phyloP scores from a whole-genome alignment of 2,888 invertebrate genomes.

The Ophioninae sp. region DNA sequence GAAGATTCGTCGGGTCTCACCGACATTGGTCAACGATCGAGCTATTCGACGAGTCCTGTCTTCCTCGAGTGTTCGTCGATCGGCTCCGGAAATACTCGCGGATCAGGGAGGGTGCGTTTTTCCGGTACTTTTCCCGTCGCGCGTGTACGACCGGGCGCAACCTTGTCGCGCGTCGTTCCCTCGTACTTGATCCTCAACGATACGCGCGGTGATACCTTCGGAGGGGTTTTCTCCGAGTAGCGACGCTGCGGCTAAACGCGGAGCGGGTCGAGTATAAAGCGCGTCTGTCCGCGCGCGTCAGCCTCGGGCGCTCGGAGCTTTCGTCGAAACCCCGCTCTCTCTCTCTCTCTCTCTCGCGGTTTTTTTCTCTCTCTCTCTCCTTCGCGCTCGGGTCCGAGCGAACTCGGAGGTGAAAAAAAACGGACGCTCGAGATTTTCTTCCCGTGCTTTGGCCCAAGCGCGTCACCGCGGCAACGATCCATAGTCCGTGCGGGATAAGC shows the following conservation, averaged over 20 bases:
- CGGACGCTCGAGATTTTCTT: slow-evolving; percentile 30
- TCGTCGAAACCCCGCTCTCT: slow-evolving; percentile 50
- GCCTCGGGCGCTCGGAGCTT: slow-evolving; percentile 49
- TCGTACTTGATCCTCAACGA: neutral
- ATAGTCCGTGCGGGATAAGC: neutral
- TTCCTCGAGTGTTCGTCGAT: too few relatives aligned
- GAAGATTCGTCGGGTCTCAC: too few relatives aligned
- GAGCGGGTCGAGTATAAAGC: slow-evolving; percentile 58
- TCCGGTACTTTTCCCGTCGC: neutral
- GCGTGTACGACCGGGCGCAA: neutral
- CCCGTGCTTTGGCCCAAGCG: slow-evolving; percentile 4
- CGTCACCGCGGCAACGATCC: slow-evolving; percentile 8
- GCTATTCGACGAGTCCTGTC: too few relatives aligned
- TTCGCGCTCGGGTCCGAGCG: slow-evolving; percentile 14
- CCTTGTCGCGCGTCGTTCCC: neutral
- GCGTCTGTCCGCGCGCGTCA: slow-evolving; percentile 56
- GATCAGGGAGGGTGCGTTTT: too few relatives aligned
- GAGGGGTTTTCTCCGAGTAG: slow-evolving; percentile 29
- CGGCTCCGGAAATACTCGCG: too few relatives aligned
- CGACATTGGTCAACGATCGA: too few relatives aligned
- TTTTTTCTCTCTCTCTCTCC: slow-evolving; percentile 7
- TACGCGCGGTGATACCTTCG: slow-evolving; percentile 18
- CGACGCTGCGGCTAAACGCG: slow-evolving; percentile 48
- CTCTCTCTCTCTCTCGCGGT: slow-evolving; percentile 21
- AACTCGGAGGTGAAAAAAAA: neutral